Conservation (phyloP, 2,113 vertebrate genomes). For the Etheostoma spectabile region DNA sequence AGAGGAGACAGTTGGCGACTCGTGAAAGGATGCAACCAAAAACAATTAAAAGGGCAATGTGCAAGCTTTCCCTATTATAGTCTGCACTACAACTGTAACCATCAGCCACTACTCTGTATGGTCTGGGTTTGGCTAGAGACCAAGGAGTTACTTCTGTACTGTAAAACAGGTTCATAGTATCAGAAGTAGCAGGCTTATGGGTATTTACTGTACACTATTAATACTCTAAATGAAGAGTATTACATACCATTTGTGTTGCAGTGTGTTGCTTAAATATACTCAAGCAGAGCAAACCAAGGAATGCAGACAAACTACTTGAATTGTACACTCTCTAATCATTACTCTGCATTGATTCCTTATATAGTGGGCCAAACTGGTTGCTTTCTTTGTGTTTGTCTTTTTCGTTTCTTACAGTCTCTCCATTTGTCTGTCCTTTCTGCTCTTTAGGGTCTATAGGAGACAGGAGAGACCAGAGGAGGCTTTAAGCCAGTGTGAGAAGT, state of each 20-base stretch:
- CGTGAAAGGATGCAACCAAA: slow-evolving; percentile 32
- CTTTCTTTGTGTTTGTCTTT: neutral
- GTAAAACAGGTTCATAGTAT: slow-evolving; percentile 11
- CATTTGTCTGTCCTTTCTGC: slow-evolving; percentile 28
- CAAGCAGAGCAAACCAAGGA: neutral
- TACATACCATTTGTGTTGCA: neutral
- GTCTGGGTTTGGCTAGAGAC: slow-evolving; percentile 14
- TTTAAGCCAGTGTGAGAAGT: slow-evolving; percentile 74
- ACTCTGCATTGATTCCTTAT: neutral
- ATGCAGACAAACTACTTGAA: neutral
- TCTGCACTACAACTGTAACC: slow-evolving; percentile 23
- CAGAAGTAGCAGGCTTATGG: slow-evolving; percentile 6
- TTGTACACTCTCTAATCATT: neutral
- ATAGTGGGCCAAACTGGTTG: neutral
- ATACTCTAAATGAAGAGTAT: neutral
- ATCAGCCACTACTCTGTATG: slow-evolving; percentile 22
- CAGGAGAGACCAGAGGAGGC: slow-evolving; percentile 65
- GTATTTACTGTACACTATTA: neutral
- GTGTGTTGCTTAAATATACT: neutral
- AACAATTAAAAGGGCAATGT: slow-evolving; percentile 28
- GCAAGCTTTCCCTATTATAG: slow-evolving; percentile 56
- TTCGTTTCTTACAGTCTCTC: neutral
- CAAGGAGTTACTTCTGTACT: slow-evolving; percentile 27
- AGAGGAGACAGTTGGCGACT: slow-evolving; percentile 23
- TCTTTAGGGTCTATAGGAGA: slow-evolving; percentile 68